Conservation (phyloP, 1,140 invertebrate genomes). For the Trichonephila clavipes region DNA sequence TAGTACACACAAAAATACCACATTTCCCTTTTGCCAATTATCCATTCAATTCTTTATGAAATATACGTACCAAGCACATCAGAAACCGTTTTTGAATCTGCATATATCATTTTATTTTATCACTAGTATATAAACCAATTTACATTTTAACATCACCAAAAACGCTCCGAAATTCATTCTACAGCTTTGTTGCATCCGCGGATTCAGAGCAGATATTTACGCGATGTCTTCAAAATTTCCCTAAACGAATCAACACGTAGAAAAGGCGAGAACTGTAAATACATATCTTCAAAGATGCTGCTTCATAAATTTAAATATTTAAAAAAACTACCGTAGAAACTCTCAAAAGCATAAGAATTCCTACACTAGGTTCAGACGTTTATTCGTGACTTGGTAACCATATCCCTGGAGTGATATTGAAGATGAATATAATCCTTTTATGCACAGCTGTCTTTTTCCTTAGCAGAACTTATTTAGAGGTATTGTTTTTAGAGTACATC, state of each 20-base stretch:
- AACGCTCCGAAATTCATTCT: too few species aligned
- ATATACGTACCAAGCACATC: too few species aligned
- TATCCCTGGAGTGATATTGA: not conserved
- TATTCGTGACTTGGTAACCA: slow-evolving; percentile 23
- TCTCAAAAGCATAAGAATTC: slow-evolving; percentile 9
- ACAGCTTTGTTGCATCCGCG: too few species aligned
- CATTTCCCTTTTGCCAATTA: too few species aligned
- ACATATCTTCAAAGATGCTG: not conserved
- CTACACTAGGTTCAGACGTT: not conserved
- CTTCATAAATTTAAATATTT: not conserved
- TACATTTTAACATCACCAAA: too few species aligned
- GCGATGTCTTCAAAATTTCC: not conserved
- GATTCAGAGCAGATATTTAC: not conserved
- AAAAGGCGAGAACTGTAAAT: not conserved
- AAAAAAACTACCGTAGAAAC: not conserved
- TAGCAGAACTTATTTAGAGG: slow-evolving; percentile 5
- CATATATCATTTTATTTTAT: too few species aligned
- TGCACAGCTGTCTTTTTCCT: not conserved
- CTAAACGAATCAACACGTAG: not conserved
- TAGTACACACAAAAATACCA: too few species aligned
- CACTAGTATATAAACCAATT: too few species aligned
- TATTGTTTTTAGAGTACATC: slow-evolving; percentile 62
- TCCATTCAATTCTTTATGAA: too few species aligned
- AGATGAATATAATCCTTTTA: slow-evolving; percentile 56
- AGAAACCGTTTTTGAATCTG: too few species aligned